These are phyloP conservation scores for Eristalinus sepulchralis DNA, from an alignment of 2,888 invertebrate species.

Conservation along the genomic window DNA sequence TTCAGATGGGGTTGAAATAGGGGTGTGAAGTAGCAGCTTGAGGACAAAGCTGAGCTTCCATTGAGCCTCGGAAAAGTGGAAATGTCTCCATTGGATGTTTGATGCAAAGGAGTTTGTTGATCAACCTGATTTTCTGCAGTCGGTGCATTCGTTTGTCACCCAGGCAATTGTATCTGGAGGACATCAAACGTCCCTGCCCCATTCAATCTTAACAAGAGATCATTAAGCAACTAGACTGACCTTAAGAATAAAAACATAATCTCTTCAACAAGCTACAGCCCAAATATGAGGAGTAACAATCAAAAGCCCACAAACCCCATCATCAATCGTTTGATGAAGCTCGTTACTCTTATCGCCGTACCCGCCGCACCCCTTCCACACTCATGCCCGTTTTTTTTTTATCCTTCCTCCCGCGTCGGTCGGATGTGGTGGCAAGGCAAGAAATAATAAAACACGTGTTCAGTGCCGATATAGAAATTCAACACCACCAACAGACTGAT, in stretches of 20 bases:
- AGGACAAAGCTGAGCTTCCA: too few relatives aligned
- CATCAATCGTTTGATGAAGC: constrained; percentile 38
- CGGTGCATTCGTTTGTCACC: too few relatives aligned
- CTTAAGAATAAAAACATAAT: neutral
- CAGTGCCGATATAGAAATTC: constrained; percentile 63
- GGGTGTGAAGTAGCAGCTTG: too few relatives aligned
- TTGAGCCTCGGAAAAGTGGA: too few relatives aligned
- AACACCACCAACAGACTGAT: constrained; percentile 35
- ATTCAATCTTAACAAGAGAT: neutral
- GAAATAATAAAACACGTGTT: constrained; percentile 67
- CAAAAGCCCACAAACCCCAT: neutral
- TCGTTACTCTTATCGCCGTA: constrained; percentile 45
- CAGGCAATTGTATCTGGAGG: too few relatives aligned
- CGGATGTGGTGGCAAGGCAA: constrained; percentile 15
- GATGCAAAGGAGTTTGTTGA: too few relatives aligned
- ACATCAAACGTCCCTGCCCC: too few relatives aligned
- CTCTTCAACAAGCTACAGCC: neutral
- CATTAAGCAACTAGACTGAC: neutral
- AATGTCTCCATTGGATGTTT: too few relatives aligned
- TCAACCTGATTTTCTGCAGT: too few relatives aligned
- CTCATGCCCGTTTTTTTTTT: neutral
- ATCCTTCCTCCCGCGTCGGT: constrained; percentile 34
- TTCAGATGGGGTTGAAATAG: neutral
- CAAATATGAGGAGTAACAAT: neutral
- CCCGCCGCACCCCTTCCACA: neutral